phyloP scores from a whole-genome alignment of 92 coral and sea anemone species.

The Pocillopora grandis region DNA sequence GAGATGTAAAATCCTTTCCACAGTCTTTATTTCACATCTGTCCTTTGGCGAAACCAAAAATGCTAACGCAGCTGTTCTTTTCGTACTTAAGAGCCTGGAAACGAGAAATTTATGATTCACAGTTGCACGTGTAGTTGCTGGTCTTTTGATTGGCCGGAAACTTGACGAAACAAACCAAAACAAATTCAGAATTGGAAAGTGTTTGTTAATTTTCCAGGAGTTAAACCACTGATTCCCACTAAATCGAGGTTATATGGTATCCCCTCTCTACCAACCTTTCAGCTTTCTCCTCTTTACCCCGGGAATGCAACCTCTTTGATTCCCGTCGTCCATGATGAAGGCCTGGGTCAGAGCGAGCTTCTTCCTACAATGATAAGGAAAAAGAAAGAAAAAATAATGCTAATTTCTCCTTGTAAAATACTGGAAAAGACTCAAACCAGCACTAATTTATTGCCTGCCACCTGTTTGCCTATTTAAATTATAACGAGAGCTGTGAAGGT shows the following conservation, averaged over 20 bases:
- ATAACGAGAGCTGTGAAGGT: no score
- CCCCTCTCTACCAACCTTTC: slow-evolving; percentile 12
- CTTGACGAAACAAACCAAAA: background rate
- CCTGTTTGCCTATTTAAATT: no score
- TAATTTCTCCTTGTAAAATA: background rate
- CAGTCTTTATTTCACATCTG: background rate
- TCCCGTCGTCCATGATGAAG: background rate
- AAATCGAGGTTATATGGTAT: background rate
- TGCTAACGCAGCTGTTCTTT: background rate
- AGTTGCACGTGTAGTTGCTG: background rate
- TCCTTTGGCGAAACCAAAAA: background rate
- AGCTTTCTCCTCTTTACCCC: background rate
- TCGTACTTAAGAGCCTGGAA: background rate
- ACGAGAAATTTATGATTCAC: background rate
- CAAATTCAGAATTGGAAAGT: no score
- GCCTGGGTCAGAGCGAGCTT: slow-evolving; percentile 29
- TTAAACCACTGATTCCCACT: no score
- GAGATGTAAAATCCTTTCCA: background rate
- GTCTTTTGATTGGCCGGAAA: background rate
- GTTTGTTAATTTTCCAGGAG: no score
- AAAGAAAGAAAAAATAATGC: background rate
- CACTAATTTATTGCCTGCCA: no score
- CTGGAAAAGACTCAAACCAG: no score
- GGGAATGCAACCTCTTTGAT: slow-evolving; percentile 14
- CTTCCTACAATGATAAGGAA: slow-evolving; percentile 15